Evolutionary conservation across 35 echinoderm and acorn worm species (phyloP).

Genomic region (Ophiothrix spiculata): DNA sequence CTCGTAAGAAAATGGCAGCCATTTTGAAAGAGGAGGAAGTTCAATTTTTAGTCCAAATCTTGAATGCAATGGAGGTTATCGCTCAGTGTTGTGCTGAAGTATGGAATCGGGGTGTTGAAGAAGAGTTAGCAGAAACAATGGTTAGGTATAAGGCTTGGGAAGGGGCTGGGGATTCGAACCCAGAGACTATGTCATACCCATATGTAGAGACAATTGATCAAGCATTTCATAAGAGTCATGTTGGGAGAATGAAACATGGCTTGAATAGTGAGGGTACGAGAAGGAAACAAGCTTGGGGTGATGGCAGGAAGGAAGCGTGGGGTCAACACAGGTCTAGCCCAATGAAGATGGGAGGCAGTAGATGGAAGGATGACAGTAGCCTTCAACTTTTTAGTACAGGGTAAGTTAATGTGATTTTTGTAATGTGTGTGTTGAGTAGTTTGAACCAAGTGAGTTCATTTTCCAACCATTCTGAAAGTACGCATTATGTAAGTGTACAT

Average conservation of each 20-base stretch:
- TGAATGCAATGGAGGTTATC: slow-evolving; percentile 20
- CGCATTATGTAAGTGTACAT: too few relatives aligned
- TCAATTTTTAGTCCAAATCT: slow-evolving; percentile 1
- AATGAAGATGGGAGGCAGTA: background rate
- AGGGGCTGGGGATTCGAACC: background rate
- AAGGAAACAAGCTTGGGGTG: slow-evolving; percentile 13
- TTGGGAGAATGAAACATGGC: background rate
- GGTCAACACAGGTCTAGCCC: background rate
- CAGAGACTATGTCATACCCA: background rate
- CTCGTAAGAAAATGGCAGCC: background rate
- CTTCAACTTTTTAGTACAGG: too few relatives aligned
- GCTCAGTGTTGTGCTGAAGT: background rate
- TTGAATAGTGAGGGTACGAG: background rate
- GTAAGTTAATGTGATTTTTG: too few relatives aligned
- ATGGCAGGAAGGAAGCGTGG: background rate
- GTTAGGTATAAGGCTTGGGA: background rate
- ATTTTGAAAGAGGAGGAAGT: slow-evolving; percentile 11
- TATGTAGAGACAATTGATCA: slow-evolving; percentile 34
- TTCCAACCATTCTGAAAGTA: too few relatives aligned
- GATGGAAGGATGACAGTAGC: too few relatives aligned
- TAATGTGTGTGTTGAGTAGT: too few relatives aligned
- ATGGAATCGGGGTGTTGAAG: slow-evolving; percentile 31
- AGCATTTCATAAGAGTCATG: slow-evolving; percentile 18
- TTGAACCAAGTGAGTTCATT: too few relatives aligned
- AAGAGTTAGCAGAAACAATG: slow-evolving; percentile 3